Base-by-base conservation (phyloP, 2,797 vertebrate genomes). In the Chaetophractus vellerosus region DNA sequence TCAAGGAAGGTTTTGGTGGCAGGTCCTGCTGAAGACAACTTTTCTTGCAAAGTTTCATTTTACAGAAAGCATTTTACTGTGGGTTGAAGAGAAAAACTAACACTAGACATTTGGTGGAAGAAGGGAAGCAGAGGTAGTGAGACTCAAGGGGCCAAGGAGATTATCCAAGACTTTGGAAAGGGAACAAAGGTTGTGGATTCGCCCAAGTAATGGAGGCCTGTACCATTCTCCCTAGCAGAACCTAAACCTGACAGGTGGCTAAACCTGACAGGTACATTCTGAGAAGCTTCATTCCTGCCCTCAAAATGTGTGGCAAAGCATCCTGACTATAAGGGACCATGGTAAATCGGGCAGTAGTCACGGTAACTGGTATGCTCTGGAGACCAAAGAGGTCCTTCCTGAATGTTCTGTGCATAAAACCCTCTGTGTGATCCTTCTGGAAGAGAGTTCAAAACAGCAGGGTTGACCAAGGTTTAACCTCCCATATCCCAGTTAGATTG, bases 21-120 rank as follows among this genome's bases (percentile, higher is more conserved):
- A 76, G 24, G 63, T 63, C 2, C 41, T 31, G 61, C 63, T 68
- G 38, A 72, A 78, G 33, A 74, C 55, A 89, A 82, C 10, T 36
- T 91, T 55, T 59, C 79, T 86, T 63, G 48, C 15, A 74, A 82
- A 69, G 14, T 86, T 94, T 85, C 15, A 57, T 81, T 93, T 92
- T 90, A 81, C 93, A 69, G 33, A 81, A 63, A 4, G 23, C 2
- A 59, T 71, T 89, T 52, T 36, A 7, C 15, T 76, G 28, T 87
- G 36, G n/a, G 18, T 41, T 66, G 24, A 82, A 41, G 21, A 79
- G 41, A 90, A 94, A 93, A 75, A 85, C 23, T 63, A 66, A 72
- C 24, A 33, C 24, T 41, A 41, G 19, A 6, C 59, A 31, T 76
- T 80, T 45, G 33, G 16, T 4, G 5, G 52, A 33, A 68, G 55